Base-by-base conservation (phyloP, 1,140 invertebrate genomes). In the Diorhabda carinulata region DNA sequence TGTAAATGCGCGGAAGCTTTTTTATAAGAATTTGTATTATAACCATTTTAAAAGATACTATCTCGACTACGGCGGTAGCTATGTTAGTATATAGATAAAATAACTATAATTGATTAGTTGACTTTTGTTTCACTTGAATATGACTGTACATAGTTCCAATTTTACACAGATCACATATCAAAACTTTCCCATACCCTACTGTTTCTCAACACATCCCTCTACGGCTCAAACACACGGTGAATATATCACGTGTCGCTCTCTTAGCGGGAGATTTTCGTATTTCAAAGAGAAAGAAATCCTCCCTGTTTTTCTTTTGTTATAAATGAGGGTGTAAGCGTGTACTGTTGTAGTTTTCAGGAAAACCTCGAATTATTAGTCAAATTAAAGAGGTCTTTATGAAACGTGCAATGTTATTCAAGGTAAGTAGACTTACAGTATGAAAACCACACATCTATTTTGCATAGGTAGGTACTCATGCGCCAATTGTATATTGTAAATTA, bases 291-390 rank as follows among this genome's bases (percentile, higher is more conserved):
- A 62, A 62, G 61, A 43, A 62, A 43, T 44, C 3, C 41, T 43
- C 41, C 42, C 61, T 61, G 41, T 43, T 44, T 43, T 62, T 44
- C 43, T 10, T 25, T 43, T 43, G 61, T 62, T n/a, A 62, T n/a
- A 42, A 9, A 43, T 62, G 44, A 41, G 43, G n/a, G 61, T 44
- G 10, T 41, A 10, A 62, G 61, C 61, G 61, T 62, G 43, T 62
- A 10, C 41, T 44, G n/a, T 43, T 43, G 61, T 62, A 43, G 61
- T 43, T 43, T 62, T 62, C 43, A 7, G 4, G 8, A 43, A 62
- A 62, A 62, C 61, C 61, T 4, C 10, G 43, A 43, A 62, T 62
- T 43, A 62, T 62, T 62, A 43, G 61, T 43, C 61, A 62, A 62
- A 62, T 62, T 62, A 62, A 62, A 61, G 44, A 44, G 25, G 25